phyloP scores from a whole-genome alignment of 2,113 vertebrate genomes.

The Hiodon tergisus region DNA sequence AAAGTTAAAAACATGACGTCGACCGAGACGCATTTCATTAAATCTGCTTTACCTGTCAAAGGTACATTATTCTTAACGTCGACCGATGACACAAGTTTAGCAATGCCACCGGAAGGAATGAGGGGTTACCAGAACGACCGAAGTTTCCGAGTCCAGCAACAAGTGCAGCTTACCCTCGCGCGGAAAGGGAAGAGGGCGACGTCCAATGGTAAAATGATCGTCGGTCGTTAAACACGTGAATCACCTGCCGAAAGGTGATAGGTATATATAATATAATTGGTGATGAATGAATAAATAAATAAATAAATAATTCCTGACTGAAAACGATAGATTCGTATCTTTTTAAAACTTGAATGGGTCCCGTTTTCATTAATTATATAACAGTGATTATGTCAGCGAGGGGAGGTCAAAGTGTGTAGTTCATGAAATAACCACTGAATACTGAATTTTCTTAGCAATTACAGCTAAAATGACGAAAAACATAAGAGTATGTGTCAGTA shows the following conservation, averaged over 20 bases:
- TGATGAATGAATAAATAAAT: too few species aligned
- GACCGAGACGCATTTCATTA: constrained; percentile 40
- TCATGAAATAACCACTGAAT: too few species aligned
- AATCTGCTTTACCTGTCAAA: constrained; percentile 35
- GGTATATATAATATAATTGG: neutral
- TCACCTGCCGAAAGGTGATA: neutral
- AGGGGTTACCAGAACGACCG: neutral
- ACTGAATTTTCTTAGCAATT: too few species aligned
- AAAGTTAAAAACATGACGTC: neutral
- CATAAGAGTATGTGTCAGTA: too few species aligned
- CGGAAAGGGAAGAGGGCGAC: constrained; percentile 37
- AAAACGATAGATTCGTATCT: too few species aligned
- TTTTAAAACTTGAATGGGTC: too few species aligned
- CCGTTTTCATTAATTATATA: too few species aligned
- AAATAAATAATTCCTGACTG: too few species aligned
- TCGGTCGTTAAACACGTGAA: too few species aligned
- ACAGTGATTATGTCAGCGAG: too few species aligned
- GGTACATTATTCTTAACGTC: constrained; percentile 2
- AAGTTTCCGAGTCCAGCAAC: constrained; percentile 48
- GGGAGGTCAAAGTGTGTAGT: too few species aligned
- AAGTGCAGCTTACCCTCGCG: constrained; percentile 57
- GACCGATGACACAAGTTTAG: constrained; percentile 49
- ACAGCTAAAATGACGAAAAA: too few species aligned
- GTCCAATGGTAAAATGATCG: constrained; percentile 42
- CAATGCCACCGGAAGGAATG: constrained; percentile 42